These are phyloP conservation scores for Shargacucullia verbasci DNA, from an alignment of 2,888 invertebrate genomes.

Conservation along the genomic window DNA sequence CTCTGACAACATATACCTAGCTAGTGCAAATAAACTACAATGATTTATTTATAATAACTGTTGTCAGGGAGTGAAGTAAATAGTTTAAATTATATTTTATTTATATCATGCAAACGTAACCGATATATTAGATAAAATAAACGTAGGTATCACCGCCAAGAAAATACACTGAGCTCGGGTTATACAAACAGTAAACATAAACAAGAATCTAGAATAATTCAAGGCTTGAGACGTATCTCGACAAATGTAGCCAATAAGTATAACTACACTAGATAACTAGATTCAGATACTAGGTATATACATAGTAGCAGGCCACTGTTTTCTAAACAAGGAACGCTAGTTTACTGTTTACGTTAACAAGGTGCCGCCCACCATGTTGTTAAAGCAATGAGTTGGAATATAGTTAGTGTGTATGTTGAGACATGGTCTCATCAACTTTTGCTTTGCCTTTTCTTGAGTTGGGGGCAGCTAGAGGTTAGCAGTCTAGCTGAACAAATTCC, in stretches of 20 bases:
- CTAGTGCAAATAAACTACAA: constrained; percentile 18
- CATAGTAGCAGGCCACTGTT: background rate
- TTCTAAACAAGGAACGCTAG: background rate
- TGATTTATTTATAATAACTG: constrained; percentile 11
- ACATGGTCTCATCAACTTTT: too few relatives aligned
- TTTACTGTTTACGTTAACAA: background rate
- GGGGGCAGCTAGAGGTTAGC: too few relatives aligned
- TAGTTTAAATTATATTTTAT: constrained; percentile 27
- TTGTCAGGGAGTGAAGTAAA: constrained; percentile 15
- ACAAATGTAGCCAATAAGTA: background rate
- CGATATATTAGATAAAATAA: constrained; percentile 3
- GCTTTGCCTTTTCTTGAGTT: too few relatives aligned
- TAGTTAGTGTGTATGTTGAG: too few relatives aligned
- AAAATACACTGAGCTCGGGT: background rate
- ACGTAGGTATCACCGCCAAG: constrained; percentile 1
- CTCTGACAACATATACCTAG: background rate
- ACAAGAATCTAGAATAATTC: background rate
- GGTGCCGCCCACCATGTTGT: too few relatives aligned
- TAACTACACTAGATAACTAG: background rate
- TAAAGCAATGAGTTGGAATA: too few relatives aligned
- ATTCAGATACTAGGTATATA: background rate
- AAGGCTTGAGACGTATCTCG: background rate
- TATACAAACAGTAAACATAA: background rate
- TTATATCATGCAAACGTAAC: constrained; percentile 10
- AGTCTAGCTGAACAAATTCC: too few relatives aligned